A percentile compares a stretch with the other conserved stretches of the same genome.
Conservation (phyloP, 2,888 invertebrate species). For the Heliconius aoede region DNA sequence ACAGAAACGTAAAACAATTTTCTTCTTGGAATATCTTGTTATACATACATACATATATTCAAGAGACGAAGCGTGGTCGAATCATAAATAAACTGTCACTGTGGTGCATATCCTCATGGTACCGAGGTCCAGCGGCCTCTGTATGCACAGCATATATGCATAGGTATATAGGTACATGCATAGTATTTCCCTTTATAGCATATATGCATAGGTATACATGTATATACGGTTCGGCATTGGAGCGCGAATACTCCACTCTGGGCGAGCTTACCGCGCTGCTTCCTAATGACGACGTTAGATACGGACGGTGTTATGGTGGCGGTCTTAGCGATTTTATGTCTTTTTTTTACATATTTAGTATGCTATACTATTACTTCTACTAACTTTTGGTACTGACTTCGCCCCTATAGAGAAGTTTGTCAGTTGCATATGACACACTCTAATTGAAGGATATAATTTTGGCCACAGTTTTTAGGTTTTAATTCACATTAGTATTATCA, state of each 20-base stretch:
- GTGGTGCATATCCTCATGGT: conserved; percentile 32
- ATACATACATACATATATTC: conserved; percentile 5
- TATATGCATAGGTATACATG: conserved; percentile 45
- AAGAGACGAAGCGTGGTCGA: conserved; percentile 36
- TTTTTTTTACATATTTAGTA: neutral
- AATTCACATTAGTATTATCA: too few relatives aligned
- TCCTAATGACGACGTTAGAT: conserved; percentile 66
- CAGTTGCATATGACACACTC: too few relatives aligned
- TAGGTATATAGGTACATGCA: conserved; percentile 39
- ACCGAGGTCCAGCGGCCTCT: conserved; percentile 36
- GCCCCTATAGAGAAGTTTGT: too few relatives aligned
- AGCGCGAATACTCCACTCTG: conserved; percentile 67
- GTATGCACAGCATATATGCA: conserved; percentile 29
- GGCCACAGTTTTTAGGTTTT: too few relatives aligned
- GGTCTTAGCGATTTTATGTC: conserved; percentile 36
- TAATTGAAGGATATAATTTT: too few relatives aligned
- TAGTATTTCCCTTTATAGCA: conserved; percentile 32
- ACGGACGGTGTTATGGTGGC: conserved; percentile 48
- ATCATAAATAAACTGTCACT: conserved; percentile 37
- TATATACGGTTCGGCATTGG: conserved; percentile 50
- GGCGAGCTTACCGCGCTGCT: conserved; percentile 69
- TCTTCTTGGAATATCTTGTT: conserved; percentile 22
- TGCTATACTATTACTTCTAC: neutral
- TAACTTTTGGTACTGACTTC: neutral
- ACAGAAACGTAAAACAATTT: conserved; percentile 12